phyloP scores from a whole-genome alignment of 2,888 invertebrate species.

The Darwinula stevensoni region DNA sequence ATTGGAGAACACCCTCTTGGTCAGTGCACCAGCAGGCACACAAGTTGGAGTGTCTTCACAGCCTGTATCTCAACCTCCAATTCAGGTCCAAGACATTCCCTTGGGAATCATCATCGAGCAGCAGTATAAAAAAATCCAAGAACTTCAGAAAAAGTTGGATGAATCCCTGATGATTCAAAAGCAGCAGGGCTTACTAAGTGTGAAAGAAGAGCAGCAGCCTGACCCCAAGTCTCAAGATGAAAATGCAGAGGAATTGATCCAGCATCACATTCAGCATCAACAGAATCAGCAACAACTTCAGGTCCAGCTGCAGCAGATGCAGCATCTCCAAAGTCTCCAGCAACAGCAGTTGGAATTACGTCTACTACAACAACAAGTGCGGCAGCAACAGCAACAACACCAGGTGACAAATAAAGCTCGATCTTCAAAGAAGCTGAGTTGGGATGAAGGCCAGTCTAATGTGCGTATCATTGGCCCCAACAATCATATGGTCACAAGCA shows the following conservation, averaged over 20 bases:
- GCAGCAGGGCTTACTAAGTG: too few species aligned
- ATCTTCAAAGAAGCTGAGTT: too few species aligned
- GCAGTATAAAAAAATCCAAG: conserved; percentile 6
- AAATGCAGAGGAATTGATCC: conserved; percentile 18
- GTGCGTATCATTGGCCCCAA: too few species aligned
- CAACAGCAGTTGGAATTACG: conserved; percentile 12
- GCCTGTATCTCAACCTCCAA: too few species aligned
- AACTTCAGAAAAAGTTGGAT: conserved; percentile 4
- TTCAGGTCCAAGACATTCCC: too few species aligned
- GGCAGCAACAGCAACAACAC: conserved; percentile 9
- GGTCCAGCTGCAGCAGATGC: conserved; percentile 16
- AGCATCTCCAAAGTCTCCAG: conserved; percentile 14
- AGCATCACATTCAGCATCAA: conserved; percentile 37
- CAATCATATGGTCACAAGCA: too few species aligned
- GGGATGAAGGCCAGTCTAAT: too few species aligned
- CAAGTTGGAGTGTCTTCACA: not conserved
- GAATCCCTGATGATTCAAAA: conserved; percentile 8
- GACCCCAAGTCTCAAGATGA: conserved; percentile 9
- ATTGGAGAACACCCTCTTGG: too few species aligned
- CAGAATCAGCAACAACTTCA: conserved; percentile 25
- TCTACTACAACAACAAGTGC: conserved; percentile 15
- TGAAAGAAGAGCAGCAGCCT: conserved; percentile 9
- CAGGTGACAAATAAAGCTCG: conserved; percentile 7
- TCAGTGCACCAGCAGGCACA: too few species aligned
- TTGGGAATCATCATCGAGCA: too few species aligned